Evolutionary conservation across 1,140 invertebrate genomes (phyloP), one percentile per base, ranked within the genome.

Genomic region (Trichonephila inaurata): DNA sequence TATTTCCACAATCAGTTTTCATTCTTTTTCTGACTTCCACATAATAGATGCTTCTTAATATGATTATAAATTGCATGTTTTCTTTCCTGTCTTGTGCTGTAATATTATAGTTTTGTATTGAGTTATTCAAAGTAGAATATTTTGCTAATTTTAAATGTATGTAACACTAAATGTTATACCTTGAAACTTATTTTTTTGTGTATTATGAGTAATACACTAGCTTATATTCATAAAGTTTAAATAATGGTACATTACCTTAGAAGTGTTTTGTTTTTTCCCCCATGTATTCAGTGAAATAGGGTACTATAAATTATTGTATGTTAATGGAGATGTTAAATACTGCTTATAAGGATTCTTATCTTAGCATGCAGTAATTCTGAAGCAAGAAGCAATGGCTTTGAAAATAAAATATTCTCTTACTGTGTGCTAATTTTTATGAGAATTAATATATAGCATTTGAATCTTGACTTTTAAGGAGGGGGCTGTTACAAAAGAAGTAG

Each of bases 391-490:
- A 72, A 62, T 93, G 92, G 85, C 92, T 81, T 72, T 87, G 28
- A 77, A 33, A 83, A 58, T 87, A 72, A 69, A 51, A 51, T 51
- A 12, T 51, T 91, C n/a, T 81, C 60, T 81, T 51, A 69, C 89
- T 91, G 44, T 91, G 51, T 89, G 62, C 60, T 33, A 93, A 24
- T 81, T 91, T 83, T 24, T 92, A 85, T 93, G 92, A 61, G 58
- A 88, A 62, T 69, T 92, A 93, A 82, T 93, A 14, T 77, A 66
- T 66, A 51, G 86, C 88, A 89, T 88, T 93, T 87, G 62, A 92
- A 92, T 92, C 62, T 91, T 61, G 64, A 87, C 83, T 93, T 93
- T 93, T 92, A 93, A 93, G 92, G 92, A 93, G 64, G 92, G 92
- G 83, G 83, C 92, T 88, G 92, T 93, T 62, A 66, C 83, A 24